phyloP scores from a whole-genome alignment of 1,140 invertebrate genomes.

The Micrasema minimum region DNA sequence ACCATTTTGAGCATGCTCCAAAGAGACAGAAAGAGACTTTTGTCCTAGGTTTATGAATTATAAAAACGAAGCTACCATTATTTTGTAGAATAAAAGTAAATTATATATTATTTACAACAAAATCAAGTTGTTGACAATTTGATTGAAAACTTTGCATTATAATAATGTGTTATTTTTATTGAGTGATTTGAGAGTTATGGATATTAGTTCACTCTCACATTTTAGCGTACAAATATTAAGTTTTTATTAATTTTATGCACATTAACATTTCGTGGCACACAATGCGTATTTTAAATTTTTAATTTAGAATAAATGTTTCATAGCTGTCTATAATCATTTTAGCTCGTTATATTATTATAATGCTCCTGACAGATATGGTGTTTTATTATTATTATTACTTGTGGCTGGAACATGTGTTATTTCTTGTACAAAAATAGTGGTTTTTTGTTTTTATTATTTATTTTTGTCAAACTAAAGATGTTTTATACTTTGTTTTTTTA shows the following conservation, averaged over 20 bases:
- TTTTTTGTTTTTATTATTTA: no score
- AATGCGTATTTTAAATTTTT: not conserved
- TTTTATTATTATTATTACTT: conserved; percentile 4
- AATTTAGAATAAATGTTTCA: no score
- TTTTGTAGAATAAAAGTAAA: no score
- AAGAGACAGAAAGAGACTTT: no score
- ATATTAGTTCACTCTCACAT: conserved; percentile 10
- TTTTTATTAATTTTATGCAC: conserved; percentile 35
- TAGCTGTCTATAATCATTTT: no score
- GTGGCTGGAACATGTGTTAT: no score
- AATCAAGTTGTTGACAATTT: conserved; percentile 26
- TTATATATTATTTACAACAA: not conserved
- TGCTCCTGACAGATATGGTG: not conserved
- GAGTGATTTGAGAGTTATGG: conserved; percentile 17
- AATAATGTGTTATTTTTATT: conserved; percentile 35
- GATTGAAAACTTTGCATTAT: conserved; percentile 31
- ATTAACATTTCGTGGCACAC: conserved; percentile 9
- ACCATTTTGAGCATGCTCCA: no score
- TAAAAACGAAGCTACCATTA: no score
- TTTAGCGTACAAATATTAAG: conserved; percentile 36
- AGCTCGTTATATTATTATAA: no score
- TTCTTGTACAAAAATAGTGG: no score
- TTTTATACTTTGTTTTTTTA: no score
- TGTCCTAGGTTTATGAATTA: not conserved
- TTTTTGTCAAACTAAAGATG: no score